Evolutionary conservation across 1,140 invertebrate genomes (phyloP).

Genomic region (Drosophila subobscura): DNA sequence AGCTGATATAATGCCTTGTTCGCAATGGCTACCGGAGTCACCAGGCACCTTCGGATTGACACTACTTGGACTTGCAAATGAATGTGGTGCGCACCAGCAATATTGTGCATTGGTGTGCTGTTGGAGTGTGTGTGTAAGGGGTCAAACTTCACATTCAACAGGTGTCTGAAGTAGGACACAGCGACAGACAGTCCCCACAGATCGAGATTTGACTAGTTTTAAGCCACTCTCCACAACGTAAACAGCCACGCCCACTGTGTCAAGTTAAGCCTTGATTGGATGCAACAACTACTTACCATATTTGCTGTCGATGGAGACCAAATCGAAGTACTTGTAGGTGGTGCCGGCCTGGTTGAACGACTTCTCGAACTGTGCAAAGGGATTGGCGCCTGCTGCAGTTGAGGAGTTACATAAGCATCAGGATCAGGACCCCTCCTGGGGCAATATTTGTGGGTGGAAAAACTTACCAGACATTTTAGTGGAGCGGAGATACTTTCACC

Average conservation of each 20-base stretch:
- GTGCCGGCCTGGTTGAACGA: slow-evolving; percentile 87
- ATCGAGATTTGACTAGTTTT: too few relatives aligned
- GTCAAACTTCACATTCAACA: slow-evolving; percentile 71
- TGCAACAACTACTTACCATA: slow-evolving; percentile 88
- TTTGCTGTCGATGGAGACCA: slow-evolving; percentile 87
- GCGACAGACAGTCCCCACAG: neutral
- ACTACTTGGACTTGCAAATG: slow-evolving; percentile 70
- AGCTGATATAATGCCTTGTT: slow-evolving; percentile 10
- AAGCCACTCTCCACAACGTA: slow-evolving; percentile 29
- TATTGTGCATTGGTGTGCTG: neutral
- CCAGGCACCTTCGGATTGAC: slow-evolving; percentile 49
- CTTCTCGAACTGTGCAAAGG: slow-evolving; percentile 89
- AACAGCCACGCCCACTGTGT: slow-evolving; percentile 21
- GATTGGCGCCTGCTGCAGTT: slow-evolving; percentile 86
- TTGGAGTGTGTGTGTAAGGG: slow-evolving; percentile 8
- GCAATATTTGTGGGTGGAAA: neutral
- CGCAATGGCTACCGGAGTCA: slow-evolving; percentile 12
- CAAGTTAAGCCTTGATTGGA: neutral
- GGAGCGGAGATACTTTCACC: slow-evolving; percentile 1
- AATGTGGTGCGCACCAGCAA: slow-evolving; percentile 15
- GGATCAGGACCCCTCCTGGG: neutral
- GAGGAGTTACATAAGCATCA: slow-evolving; percentile 41
- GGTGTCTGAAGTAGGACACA: slow-evolving; percentile 22
- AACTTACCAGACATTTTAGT: slow-evolving; percentile 64
- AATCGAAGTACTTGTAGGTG: slow-evolving; percentile 90